A percentile compares a stretch with the other conserved stretches of the same genome.
These are phyloP conservation scores for Aviceda subcristata DNA, from an alignment of 2,113 vertebrate species.

Conservation along the genomic window DNA sequence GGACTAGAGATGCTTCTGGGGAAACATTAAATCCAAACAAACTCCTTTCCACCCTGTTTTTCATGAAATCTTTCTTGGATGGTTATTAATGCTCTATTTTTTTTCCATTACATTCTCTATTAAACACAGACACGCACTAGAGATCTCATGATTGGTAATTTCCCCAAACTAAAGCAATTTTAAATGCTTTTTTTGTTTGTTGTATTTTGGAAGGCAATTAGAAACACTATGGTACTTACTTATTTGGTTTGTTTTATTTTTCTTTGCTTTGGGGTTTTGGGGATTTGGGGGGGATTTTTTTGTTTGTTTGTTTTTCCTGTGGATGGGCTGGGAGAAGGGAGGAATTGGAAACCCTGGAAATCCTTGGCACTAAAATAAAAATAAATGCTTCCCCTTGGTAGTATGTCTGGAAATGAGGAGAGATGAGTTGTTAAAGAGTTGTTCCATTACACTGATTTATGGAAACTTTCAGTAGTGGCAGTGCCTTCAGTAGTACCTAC, in stretches of 20 bases:
- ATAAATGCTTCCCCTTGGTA: not conserved
- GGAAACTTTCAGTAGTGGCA: not conserved
- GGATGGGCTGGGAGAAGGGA: not conserved
- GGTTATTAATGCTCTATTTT: not conserved
- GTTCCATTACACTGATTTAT: not conserved
- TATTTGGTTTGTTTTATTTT: not conserved
- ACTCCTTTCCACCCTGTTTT: conserved; percentile 42
- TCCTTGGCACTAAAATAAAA: not conserved
- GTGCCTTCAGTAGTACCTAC: not conserved
- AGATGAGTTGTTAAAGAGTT: not conserved
- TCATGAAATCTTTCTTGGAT: conserved; percentile 51
- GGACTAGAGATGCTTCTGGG: conserved; percentile 56
- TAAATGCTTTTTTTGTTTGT: not conserved
- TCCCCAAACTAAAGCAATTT: not conserved
- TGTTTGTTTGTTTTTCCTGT: not conserved
- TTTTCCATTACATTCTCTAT: conserved; percentile 35
- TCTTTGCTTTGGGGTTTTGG: not conserved
- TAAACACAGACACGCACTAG: not conserved
- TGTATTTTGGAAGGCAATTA: not conserved
- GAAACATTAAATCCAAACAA: conserved; percentile 53
- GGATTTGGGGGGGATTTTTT: not conserved
- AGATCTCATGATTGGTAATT: conserved; percentile 3
- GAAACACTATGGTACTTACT: not conserved
- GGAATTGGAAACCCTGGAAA: not conserved
- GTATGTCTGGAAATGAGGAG: not conserved